phyloP scores from a whole-genome alignment of 1,140 invertebrate species.

The Potamilus streckersoni region DNA sequence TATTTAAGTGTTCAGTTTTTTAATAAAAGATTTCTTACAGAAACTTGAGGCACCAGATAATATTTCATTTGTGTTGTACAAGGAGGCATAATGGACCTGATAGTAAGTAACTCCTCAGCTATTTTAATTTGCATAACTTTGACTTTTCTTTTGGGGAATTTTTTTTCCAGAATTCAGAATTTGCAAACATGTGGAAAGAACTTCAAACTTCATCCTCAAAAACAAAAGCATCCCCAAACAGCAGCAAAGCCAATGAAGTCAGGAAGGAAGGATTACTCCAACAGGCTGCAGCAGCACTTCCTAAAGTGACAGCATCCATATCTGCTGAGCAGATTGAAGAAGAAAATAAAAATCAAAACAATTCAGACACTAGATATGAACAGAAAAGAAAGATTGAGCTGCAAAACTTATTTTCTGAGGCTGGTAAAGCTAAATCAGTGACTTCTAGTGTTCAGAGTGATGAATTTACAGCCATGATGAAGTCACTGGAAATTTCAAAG shows the following conservation, averaged over 20 bases:
- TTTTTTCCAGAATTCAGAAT: slow-evolving; percentile 36
- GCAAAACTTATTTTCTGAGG: slow-evolving; percentile 36
- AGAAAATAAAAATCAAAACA: slow-evolving; percentile 5
- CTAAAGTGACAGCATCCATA: slow-evolving; percentile 28
- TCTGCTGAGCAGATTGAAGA: background rate
- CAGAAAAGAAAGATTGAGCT: slow-evolving; percentile 14
- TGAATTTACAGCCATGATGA: slow-evolving; percentile 49
- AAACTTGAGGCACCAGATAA: too few relatives aligned
- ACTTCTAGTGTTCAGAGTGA: slow-evolving; percentile 17
- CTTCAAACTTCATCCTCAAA: slow-evolving; percentile 28
- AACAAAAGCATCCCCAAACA: slow-evolving; percentile 2
- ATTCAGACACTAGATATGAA: background rate
- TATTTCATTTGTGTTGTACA: too few relatives aligned
- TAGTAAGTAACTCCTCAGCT: background rate
- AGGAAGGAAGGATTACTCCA: slow-evolving; percentile 25
- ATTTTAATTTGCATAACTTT: background rate
- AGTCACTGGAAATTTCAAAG: slow-evolving; percentile 36
- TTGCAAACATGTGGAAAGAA: slow-evolving; percentile 56
- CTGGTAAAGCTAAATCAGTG: slow-evolving; percentile 4
- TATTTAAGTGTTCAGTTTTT: too few relatives aligned
- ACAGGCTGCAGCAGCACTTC: slow-evolving; percentile 37
- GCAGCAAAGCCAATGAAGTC: background rate
- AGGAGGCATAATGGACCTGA: too few relatives aligned
- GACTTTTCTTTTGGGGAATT: background rate
- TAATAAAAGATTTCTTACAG: too few relatives aligned